Evolutionary conservation across 2,113 vertebrate species (phyloP).

Genomic region (Ceyx margarethae): DNA sequence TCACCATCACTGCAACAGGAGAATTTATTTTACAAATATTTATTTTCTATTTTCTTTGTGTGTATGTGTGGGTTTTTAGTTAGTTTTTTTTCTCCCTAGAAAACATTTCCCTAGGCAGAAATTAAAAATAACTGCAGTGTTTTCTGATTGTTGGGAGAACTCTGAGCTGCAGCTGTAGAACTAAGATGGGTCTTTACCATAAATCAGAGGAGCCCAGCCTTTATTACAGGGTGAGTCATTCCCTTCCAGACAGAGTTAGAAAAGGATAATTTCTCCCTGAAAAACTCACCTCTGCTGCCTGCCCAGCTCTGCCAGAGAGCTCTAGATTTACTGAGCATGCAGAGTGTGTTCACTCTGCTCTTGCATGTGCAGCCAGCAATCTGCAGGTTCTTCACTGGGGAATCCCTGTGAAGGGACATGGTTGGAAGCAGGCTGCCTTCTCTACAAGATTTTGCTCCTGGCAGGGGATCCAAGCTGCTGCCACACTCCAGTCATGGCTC

Average conservation of each 20-base stretch:
- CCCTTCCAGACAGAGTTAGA: neutral
- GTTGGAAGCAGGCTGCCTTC: neutral
- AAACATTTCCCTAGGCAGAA: neutral
- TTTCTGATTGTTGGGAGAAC: neutral
- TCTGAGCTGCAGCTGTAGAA: neutral
- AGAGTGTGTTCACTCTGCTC: neutral
- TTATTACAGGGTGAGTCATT: neutral
- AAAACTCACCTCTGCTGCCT: neutral
- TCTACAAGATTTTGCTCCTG: fast-evolving
- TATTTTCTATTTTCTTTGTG: neutral
- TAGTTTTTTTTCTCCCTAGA: neutral
- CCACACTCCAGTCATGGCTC: fast-evolving
- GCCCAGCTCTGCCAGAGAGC: neutral
- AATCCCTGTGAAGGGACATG: fast-evolving
- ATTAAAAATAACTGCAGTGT: neutral
- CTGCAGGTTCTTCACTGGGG: neutral
- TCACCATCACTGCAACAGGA: neutral
- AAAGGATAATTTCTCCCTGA: neutral
- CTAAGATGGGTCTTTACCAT: neutral
- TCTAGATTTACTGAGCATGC: neutral
- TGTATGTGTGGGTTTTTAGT: too few species aligned
- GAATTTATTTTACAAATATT: neutral
- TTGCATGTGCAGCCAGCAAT: neutral
- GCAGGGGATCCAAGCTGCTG: neutral
- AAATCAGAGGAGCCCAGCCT: neutral